Base-by-base conservation (phyloP, 2,797 vertebrate species). In the Anolis apletophallus region DNA sequence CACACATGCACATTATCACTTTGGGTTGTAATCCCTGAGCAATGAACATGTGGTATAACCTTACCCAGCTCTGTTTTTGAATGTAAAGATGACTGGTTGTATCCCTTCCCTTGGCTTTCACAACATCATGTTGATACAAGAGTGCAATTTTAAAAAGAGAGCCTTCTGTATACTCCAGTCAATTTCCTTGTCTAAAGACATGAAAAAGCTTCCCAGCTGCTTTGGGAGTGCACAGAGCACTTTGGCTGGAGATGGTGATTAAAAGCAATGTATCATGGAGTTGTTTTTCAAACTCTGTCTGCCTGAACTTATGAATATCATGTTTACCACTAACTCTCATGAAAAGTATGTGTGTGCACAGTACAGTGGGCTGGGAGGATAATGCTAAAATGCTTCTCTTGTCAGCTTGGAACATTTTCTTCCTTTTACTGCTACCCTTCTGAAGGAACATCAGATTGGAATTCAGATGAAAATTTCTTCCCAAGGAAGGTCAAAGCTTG, bases 281-380 rank as follows among this genome's bases (percentile, higher is more conserved):
- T 81, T 34, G 84, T 73, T 89, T 91, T 89, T 86, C 68, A 87
- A 85, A 78, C 36, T 68, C 52, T 72, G 10, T 88, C 87, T 92
- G 86, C 78, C 67, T 89, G 52, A 87, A 21, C 34, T 75, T 87
- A 85, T 81, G 73, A 67, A 82, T 68, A 54, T 23, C 36, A 89
- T 87, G 59, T 69, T 61, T 83, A 36, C 32, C 71, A 83, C 86
- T 93, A 81, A 86, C 59, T 91, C 11, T 71, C 88, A 87, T n/a
- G 83, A 32, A 88, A 89, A 87, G 80, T 0, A 0, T 78, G 34
- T 81, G 64, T 29, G 26, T 64, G 61, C 8, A 1, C 10, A 11
- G 55, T 57, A 17, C 14, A 17, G 55, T 57, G 55, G 17, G 17
- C 1, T 19, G 72, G 40, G 64, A 34, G 16, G 72, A 81, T 79